Percentiles rank a stretch among this genome's conserved stretches.
Evolutionary conservation across 2,113 vertebrate species (phyloP).

Genomic region (Nibea albiflora): DNA sequence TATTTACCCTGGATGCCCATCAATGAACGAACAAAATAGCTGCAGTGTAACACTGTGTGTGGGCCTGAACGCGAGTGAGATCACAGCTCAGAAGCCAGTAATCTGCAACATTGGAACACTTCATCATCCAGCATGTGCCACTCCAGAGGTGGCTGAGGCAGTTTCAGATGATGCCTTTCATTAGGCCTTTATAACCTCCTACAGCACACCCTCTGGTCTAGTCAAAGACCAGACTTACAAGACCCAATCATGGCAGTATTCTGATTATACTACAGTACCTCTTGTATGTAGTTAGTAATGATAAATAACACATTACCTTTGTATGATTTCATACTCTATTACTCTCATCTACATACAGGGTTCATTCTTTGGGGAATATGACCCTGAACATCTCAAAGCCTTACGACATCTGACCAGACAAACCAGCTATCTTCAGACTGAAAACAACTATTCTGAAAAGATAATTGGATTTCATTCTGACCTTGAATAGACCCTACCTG

Average conservation of each 20-base stretch:
- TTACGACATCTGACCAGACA: not conserved
- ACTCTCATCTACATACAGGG: not conserved
- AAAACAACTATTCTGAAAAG: too few species aligned
- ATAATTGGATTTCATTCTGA: too few species aligned
- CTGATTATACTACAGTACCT: not conserved
- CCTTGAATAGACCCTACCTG: not conserved
- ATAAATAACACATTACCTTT: not conserved
- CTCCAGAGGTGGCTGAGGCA: conserved; percentile 38
- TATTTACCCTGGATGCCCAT: conserved; percentile 40
- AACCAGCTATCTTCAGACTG: not conserved
- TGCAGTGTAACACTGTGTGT: conserved; percentile 61
- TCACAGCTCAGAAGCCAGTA: conserved; percentile 57
- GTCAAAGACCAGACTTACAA: conserved; percentile 15
- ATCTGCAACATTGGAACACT: conserved; percentile 51
- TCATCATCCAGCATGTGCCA: conserved; percentile 50
- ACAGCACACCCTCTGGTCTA: conserved; percentile 25
- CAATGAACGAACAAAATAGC: conserved; percentile 33
- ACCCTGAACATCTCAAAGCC: not conserved
- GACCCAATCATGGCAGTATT: not conserved
- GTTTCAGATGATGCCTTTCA: conserved; percentile 51
- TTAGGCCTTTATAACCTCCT: conserved; percentile 38
- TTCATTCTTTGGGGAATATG: not conserved
- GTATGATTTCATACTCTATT: not conserved
- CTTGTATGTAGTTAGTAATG: not conserved
- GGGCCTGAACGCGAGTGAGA: conserved; percentile 53